phyloP scores from a whole-genome alignment of 2,888 invertebrate species.

The Aspidapion aeneum region DNA sequence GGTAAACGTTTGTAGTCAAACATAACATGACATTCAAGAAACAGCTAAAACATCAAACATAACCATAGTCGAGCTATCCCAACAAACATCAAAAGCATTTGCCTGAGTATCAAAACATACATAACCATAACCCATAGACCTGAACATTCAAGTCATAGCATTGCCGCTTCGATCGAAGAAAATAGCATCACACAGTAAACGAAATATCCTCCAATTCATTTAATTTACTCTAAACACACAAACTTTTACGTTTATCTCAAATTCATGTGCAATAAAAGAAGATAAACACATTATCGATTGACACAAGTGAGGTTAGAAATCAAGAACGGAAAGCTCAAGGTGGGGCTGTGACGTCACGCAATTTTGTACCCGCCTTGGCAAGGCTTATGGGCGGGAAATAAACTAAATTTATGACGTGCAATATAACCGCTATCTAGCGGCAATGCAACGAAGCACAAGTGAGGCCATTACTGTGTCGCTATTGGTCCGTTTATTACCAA shows the following conservation, averaged over 20 bases:
- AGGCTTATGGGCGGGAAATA: conserved; percentile 58
- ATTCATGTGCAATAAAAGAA: background rate
- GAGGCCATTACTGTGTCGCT: conserved; percentile 58
- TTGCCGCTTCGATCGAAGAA: background rate
- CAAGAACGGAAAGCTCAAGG: conserved; percentile 28
- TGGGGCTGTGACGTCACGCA: conserved; percentile 48
- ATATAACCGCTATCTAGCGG: conserved; percentile 57
- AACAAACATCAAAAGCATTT: background rate
- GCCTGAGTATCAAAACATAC: background rate
- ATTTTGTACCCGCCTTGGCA: conserved; percentile 51
- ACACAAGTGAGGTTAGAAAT: background rate
- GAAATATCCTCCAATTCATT: background rate
- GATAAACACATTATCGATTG: background rate
- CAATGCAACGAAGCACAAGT: conserved; percentile 49
- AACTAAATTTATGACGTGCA: conserved; percentile 52
- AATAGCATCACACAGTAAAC: background rate
- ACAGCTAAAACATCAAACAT: background rate
- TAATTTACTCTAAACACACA: background rate
- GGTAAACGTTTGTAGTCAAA: too few species aligned
- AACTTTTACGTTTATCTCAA: background rate
- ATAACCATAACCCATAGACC: background rate
- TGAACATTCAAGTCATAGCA: background rate
- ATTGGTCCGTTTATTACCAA: conserved; percentile 50
- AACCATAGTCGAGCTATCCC: background rate
- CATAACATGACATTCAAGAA: background rate